phyloP scores from a whole-genome alignment of 2,888 invertebrate species.

The Cataglyphis altisquamis region DNA sequence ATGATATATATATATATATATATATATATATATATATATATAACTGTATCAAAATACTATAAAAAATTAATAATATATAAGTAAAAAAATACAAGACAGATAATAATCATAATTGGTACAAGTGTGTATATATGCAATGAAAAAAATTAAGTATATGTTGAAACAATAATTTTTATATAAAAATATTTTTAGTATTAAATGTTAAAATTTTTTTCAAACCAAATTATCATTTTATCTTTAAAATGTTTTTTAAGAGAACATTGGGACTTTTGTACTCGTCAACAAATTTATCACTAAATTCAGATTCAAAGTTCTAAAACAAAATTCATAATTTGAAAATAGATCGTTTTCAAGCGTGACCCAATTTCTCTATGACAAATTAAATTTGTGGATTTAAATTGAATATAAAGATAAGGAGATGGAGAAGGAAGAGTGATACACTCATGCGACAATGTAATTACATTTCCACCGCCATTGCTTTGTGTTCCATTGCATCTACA shows the following conservation, averaged over 20 bases:
- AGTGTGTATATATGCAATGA: neutral
- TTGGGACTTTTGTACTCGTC: neutral
- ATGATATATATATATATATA: slow-evolving; percentile 1
- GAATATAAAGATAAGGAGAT: slow-evolving; percentile 44
- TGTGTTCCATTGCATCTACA: slow-evolving; percentile 31
- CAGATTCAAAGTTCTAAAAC: neutral
- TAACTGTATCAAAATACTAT: neutral
- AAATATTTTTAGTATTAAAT: neutral
- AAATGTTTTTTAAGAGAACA: neutral
- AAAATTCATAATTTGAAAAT: neutral
- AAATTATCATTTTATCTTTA: neutral
- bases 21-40: slow-evolving; percentile 5
- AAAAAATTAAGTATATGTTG: neutral
- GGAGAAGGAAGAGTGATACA: slow-evolving; percentile 29
- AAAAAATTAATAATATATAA: neutral
- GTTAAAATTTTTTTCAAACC: neutral
- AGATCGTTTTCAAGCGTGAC: neutral
- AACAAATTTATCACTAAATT: neutral
- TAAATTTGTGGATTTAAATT: slow-evolving; percentile 40
- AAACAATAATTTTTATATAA: neutral
- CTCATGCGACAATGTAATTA: slow-evolving; percentile 40
- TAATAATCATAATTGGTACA: no score
- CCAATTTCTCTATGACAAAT: slow-evolving; percentile 14
- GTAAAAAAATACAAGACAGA: neutral
- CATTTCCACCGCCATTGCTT: slow-evolving; percentile 41